Conservation (phyloP, 1,140 invertebrate species). For the Chymomyza costata region DNA sequence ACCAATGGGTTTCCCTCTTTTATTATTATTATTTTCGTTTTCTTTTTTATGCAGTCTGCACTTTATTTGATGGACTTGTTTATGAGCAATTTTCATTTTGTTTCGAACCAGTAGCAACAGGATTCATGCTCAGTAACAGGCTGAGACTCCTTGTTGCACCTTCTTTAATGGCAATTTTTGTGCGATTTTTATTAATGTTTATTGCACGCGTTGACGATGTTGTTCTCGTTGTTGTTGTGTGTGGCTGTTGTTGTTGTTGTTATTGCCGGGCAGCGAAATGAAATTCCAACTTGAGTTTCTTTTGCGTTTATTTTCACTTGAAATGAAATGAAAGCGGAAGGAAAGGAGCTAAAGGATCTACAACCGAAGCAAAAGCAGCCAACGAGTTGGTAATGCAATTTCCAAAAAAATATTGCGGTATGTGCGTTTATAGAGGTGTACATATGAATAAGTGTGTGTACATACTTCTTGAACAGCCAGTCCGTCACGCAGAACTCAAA, state of each 20-base stretch:
- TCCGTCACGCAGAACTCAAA: too few relatives aligned
- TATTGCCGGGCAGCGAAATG: too few relatives aligned
- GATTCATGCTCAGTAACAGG: slow-evolving; percentile 17
- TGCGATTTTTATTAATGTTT: slow-evolving; percentile 70
- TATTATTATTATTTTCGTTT: too few relatives aligned
- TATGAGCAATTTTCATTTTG: slow-evolving; percentile 59
- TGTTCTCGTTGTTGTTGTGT: slow-evolving; percentile 43
- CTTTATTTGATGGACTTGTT: slow-evolving; percentile 73
- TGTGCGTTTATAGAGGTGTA: slow-evolving; percentile 22
- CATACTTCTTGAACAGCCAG: too few relatives aligned
- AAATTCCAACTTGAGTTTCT: neutral
- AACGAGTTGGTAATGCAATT: slow-evolving; percentile 48
- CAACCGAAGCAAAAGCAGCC: slow-evolving; percentile 12
- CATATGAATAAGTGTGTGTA: too few relatives aligned
- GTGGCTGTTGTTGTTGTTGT: slow-evolving; percentile 4
- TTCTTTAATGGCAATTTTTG: slow-evolving; percentile 50
- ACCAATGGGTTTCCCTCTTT: slow-evolving; percentile 32
- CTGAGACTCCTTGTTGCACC: slow-evolving; percentile 20
- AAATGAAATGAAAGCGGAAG: slow-evolving; percentile 44
- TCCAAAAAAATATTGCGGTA: slow-evolving; percentile 55
- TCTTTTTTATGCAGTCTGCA: slow-evolving; percentile 35
- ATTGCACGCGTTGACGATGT: too few relatives aligned
- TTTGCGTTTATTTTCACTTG: slow-evolving; percentile 13
- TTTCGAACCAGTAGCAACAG: too few relatives aligned
- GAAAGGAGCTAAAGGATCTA: neutral